Evolutionary conservation across 1,140 invertebrate species (phyloP).

Genomic region (Anoplolepis gracilipes): DNA sequence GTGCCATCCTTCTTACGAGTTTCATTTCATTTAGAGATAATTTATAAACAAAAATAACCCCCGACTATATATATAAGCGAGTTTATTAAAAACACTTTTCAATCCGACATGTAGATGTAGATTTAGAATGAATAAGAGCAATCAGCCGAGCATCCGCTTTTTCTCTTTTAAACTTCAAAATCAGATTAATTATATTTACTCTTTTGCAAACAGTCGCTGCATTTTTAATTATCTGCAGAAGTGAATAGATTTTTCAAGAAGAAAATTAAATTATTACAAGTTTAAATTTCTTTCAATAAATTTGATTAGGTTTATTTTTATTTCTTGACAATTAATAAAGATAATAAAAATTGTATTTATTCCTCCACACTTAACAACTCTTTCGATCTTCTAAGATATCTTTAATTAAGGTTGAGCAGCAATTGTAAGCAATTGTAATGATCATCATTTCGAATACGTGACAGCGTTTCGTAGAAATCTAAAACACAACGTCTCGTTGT

Average conservation of each 20-base stretch:
- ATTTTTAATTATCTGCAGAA: background rate
- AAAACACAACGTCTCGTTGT: slow-evolving; percentile 10
- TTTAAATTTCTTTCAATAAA: slow-evolving; percentile 3
- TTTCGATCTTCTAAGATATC: background rate
- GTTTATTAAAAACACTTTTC: background rate
- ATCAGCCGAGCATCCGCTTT: background rate
- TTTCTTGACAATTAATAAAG: background rate
- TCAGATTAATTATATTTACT: background rate
- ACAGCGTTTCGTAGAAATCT: background rate
- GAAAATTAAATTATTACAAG: background rate
- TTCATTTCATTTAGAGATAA: background rate
- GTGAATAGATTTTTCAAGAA: background rate
- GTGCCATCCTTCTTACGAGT: background rate
- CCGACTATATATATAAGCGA: background rate
- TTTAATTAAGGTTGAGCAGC: background rate
- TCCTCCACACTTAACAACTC: background rate
- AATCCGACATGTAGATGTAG: background rate
- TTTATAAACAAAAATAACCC: background rate
- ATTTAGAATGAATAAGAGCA: background rate
- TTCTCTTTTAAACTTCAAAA: too few species aligned
- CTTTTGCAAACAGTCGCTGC: background rate
- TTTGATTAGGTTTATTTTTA: background rate
- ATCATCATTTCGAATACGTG: background rate
- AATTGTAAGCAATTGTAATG: background rate
- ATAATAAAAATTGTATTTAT: background rate